These are phyloP conservation scores for Dipodomys spectabilis DNA, from an alignment of 2,113 vertebrate genomes.

Conservation along the genomic window DNA sequence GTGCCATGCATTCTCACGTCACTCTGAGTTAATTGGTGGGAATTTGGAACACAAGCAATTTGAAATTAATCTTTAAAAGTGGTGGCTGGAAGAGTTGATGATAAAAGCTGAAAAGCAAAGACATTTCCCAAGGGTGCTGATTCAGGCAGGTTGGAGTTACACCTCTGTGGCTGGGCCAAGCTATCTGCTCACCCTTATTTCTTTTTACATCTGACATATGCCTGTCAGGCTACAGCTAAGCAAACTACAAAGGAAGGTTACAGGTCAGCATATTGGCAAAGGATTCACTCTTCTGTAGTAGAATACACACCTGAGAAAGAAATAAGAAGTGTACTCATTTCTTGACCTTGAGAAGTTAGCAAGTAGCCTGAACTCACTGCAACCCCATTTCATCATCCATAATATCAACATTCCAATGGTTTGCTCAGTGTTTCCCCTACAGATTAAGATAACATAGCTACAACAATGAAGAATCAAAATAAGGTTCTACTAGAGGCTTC, in stretches of 20 bases:
- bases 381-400: not conserved
- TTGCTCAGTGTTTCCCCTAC: not conserved
- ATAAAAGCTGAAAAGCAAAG: not conserved
- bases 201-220: not conserved
- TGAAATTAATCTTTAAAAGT: conserved; percentile 56
- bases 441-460: conserved; percentile 1
- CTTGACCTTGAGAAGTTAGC: not conserved
- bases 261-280: not conserved
- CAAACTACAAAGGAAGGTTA: not conserved
- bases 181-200: not conserved
- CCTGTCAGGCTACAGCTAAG: not conserved
- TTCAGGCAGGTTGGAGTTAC: not conserved
- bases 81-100: not conserved
- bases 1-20: conserved; percentile 6
- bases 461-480: conserved; percentile 6
- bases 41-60: conserved; percentile 49
- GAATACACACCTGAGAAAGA: not conserved
- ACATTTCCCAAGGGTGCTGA: not conserved
- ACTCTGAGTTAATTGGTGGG: conserved; percentile 32
- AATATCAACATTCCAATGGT: not conserved
- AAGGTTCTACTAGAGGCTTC: not conserved
- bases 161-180: not conserved
- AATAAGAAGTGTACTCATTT: not conserved
- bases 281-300: not conserved
- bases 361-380: not conserved